phyloP scores from a whole-genome alignment of 2,113 vertebrate genomes.

The Podarcis muralis region DNA sequence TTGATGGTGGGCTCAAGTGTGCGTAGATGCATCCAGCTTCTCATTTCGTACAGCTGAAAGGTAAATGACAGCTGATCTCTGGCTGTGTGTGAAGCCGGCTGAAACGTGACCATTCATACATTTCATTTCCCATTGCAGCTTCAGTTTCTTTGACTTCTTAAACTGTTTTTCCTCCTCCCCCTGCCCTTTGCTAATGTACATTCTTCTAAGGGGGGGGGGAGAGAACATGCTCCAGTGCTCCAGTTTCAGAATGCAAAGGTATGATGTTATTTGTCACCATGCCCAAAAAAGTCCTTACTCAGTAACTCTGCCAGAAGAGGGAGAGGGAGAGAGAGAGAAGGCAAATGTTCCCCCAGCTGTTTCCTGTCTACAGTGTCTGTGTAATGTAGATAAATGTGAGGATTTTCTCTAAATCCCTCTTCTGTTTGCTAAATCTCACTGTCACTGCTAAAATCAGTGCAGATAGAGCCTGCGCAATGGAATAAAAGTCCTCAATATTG shows the following conservation, averaged over 20 bases:
- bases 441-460: slow-evolving; percentile 93
- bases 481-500: slow-evolving; percentile 98
- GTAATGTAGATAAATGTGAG: slow-evolving; percentile 99
- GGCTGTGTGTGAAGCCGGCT: slow-evolving; percentile 16
- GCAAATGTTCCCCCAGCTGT: slow-evolving; percentile 98
- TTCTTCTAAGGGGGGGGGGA: slow-evolving; percentile 74
- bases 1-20: slow-evolving; percentile 51
- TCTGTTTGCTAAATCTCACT: slow-evolving; percentile 99
- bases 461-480: slow-evolving; percentile 98
- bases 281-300: slow-evolving; percentile 98
- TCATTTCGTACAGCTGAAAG: not conserved
- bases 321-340: slow-evolving; percentile 86
- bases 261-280: slow-evolving; percentile 99
- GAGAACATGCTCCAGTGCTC: slow-evolving; percentile 82
- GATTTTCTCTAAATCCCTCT: slow-evolving; percentile 99
- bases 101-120: slow-evolving; percentile 69
- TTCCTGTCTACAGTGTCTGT: slow-evolving; percentile 99
- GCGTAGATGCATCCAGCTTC: slow-evolving; percentile 20
- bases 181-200: slow-evolving; percentile 74
- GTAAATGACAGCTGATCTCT: slow-evolving; percentile 34
- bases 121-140: slow-evolving; percentile 63
- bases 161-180: slow-evolving; percentile 35
- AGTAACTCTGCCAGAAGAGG: slow-evolving; percentile 98
- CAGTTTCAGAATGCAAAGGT: slow-evolving; percentile 87
- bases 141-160: slow-evolving; percentile 71